A percentile compares a stretch with the other conserved stretches of the same genome.
These are phyloP conservation scores for Endomychus coccineus DNA, from an alignment of 2,888 invertebrate genomes.

Conservation along the genomic window DNA sequence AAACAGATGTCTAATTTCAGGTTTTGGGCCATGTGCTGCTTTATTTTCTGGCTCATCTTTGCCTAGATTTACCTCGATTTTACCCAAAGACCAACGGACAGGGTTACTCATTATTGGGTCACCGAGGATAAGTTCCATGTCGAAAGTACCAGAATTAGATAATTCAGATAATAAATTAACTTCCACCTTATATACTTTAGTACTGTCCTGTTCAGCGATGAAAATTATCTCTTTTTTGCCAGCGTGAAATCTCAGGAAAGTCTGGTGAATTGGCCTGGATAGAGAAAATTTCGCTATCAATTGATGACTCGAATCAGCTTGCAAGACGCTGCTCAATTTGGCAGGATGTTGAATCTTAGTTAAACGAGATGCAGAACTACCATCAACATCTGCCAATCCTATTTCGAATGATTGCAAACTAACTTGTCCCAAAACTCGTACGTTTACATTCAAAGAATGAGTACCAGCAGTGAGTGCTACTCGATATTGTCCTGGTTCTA, in stretches of 20 bases:
- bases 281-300: slow-evolving; percentile 74
- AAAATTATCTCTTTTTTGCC: slow-evolving; percentile 78
- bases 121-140: slow-evolving; percentile 79
- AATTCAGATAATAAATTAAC: slow-evolving; percentile 76
- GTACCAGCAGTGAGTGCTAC: slow-evolving; percentile 66
- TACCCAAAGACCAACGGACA: slow-evolving; percentile 78
- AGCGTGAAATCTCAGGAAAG: slow-evolving; percentile 74
- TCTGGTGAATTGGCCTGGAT: slow-evolving; percentile 73
- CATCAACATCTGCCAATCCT: slow-evolving; percentile 85
- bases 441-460: slow-evolving; percentile 44
- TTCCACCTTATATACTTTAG: slow-evolving; percentile 77
- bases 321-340: slow-evolving; percentile 60
- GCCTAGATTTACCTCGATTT: slow-evolving; percentile 64
- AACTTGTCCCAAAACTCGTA: slow-evolving; percentile 70
- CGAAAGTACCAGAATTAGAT: slow-evolving; percentile 69
- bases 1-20: slow-evolving; percentile 74
- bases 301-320: slow-evolving; percentile 82
- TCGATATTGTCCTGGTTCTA: slow-evolving; percentile 79
- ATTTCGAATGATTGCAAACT: slow-evolving; percentile 73
- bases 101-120: slow-evolving; percentile 88
- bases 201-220: slow-evolving; percentile 82
- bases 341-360: slow-evolving; percentile 66
- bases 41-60: slow-evolving; percentile 30
- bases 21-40: slow-evolving; percentile 45
- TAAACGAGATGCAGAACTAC: slow-evolving; percentile 73